Conservation (phyloP, 2,888 invertebrate species). For the Mesorhabditis sp. region DNA sequence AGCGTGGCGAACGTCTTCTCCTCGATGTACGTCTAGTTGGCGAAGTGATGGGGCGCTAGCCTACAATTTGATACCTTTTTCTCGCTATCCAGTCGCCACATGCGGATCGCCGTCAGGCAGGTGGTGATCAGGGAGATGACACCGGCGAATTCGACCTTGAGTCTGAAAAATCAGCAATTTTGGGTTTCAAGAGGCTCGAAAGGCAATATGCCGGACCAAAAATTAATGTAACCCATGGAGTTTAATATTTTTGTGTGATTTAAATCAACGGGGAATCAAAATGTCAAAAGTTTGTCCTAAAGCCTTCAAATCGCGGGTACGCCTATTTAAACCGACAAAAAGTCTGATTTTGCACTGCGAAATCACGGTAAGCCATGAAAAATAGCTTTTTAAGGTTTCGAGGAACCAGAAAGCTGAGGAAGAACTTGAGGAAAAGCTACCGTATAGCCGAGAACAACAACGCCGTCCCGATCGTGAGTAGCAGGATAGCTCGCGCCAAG, state of each 20-base stretch:
- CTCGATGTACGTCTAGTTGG: constrained; percentile 30
- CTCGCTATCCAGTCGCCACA: constrained; percentile 35
- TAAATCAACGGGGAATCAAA: no score
- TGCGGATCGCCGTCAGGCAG: constrained; percentile 28
- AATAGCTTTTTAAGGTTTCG: background rate
- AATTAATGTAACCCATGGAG: no score
- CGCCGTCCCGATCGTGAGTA: constrained; percentile 27
- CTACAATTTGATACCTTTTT: constrained; percentile 16
- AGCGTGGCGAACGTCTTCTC: constrained; percentile 23
- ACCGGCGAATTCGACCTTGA: constrained; percentile 23
- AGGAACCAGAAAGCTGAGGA: background rate
- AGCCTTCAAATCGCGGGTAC: background rate
- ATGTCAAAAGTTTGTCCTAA: background rate
- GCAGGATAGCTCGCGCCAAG: constrained; percentile 25
- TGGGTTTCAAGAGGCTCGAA: background rate
- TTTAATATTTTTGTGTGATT: no score
- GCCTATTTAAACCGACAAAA: background rate
- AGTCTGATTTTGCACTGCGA: background rate
- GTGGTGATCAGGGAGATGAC: constrained; percentile 32
- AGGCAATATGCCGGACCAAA: no score
- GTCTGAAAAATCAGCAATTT: background rate
- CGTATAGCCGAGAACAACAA: constrained; percentile 12
- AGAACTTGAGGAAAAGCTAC: constrained; percentile 8
- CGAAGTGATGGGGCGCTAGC: no score
- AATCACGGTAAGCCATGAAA: background rate